A percentile compares a stretch with the other conserved stretches of the same genome.
phyloP scores from a whole-genome alignment of 2,888 invertebrate genomes.

The Coenonympha arcania region DNA sequence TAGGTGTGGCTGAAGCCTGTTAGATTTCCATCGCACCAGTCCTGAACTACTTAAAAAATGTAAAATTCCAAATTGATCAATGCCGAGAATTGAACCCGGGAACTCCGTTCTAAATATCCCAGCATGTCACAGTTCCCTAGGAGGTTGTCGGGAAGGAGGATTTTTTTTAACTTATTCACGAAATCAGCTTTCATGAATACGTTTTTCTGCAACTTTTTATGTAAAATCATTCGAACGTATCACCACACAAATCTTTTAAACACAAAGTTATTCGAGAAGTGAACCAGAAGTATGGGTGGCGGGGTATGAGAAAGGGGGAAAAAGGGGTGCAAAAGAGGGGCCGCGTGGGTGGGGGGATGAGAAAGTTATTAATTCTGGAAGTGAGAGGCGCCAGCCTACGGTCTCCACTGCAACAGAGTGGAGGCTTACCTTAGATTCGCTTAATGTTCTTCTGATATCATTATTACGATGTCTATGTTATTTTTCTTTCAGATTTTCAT shows the following conservation, averaged over 20 bases:
- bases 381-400: conserved; percentile 70
- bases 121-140: too few relatives aligned
- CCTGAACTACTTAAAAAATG: too few relatives aligned
- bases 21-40: too few relatives aligned
- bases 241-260: conserved; percentile 15
- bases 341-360: conserved; percentile 46
- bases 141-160: too few relatives aligned
- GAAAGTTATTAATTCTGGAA: conserved; percentile 74
- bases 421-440: conserved; percentile 66
- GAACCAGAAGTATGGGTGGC: conserved; percentile 36
- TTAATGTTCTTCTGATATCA: conserved; percentile 65
- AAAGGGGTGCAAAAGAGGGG: conserved; percentile 37
- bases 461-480: conserved; percentile 43
- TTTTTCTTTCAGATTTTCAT: conserved; percentile 10
- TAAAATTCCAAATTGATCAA: too few relatives aligned
- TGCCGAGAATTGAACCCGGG: too few relatives aligned
- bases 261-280: conserved; percentile 34
- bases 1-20: too few relatives aligned
- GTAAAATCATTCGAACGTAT: background rate
- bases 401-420: conserved; percentile 63
- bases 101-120: too few relatives aligned
- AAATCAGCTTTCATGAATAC: background rate
- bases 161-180: background rate
- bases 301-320: conserved; percentile 37
- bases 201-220: background rate